Conservation (phyloP, 2,888 invertebrate species). For the Orthosia incerta region DNA sequence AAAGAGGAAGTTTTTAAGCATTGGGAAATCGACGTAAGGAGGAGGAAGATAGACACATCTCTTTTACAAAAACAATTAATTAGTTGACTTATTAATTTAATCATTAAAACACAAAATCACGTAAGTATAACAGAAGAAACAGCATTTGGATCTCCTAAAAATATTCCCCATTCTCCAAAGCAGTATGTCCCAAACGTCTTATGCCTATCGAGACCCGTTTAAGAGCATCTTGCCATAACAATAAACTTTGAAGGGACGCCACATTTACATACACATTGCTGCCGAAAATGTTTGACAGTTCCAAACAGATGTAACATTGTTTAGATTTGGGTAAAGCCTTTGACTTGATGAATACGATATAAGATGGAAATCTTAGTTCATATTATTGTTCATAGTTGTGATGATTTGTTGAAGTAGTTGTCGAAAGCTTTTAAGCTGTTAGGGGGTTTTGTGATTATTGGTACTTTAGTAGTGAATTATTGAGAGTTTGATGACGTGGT, state of each 20-base stretch:
- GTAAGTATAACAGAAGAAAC: background rate
- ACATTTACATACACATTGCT: constrained; percentile 87
- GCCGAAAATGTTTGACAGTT: constrained; percentile 88
- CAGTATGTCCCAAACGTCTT: constrained; percentile 79
- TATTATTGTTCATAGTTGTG: constrained; percentile 57
- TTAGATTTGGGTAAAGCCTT: constrained; percentile 73
- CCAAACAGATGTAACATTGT: constrained; percentile 74
- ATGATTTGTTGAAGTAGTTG: constrained; percentile 66
- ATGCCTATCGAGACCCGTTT: constrained; percentile 80
- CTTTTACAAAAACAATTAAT: too few relatives aligned
- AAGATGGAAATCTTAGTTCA: constrained; percentile 65
- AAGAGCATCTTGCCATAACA: constrained; percentile 87
- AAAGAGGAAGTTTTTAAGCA: too few relatives aligned
- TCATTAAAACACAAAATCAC: background rate
- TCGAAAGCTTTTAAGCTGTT: constrained; percentile 41
- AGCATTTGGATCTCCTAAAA: background rate
- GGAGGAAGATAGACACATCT: too few relatives aligned
- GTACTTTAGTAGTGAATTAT: constrained; percentile 28
- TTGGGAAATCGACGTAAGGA: too few relatives aligned
- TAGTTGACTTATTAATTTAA: background rate
- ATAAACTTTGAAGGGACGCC: constrained; percentile 83
- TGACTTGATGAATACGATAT: constrained; percentile 74
- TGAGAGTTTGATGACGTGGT: constrained; percentile 2
- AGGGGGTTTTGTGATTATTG: constrained; percentile 28
- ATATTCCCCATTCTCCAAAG: background rate